Conservation (phyloP, 2,113 vertebrate species). For the Heterotis niloticus region DNA sequence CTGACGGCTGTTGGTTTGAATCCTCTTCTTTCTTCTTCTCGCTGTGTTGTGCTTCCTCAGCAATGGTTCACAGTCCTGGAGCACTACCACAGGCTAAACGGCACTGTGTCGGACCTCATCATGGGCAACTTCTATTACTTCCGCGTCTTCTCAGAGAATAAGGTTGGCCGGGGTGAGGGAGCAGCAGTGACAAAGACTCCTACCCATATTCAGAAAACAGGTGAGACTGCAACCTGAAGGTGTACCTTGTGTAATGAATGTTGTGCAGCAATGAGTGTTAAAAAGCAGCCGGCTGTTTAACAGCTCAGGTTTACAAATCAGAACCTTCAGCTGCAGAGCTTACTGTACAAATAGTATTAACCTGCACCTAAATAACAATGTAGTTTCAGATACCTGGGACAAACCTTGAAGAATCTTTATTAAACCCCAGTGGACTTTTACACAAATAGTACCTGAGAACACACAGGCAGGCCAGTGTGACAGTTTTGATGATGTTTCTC, state of each 20-base stretch:
- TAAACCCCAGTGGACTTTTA: no score
- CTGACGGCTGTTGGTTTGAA: no score
- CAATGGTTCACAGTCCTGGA: slow-evolving; percentile 94
- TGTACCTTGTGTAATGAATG: no score
- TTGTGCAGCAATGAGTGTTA: no score
- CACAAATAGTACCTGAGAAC: no score
- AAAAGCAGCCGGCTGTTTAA: no score
- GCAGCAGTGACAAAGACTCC: slow-evolving; percentile 58
- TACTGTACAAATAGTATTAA: no score
- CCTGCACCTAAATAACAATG: no score
- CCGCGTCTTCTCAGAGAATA: slow-evolving; percentile 82
- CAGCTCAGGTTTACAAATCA: no score
- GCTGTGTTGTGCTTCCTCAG: slow-evolving; percentile 49
- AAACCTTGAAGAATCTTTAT: no score
- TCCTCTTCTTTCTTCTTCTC: background rate
- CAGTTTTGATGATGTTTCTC: background rate
- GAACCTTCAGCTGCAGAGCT: no score
- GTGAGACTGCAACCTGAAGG: slow-evolving; percentile 46
- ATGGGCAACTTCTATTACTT: slow-evolving; percentile 91
- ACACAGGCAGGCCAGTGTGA: background rate
- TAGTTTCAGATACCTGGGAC: no score
- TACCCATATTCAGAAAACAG: slow-evolving; percentile 79
- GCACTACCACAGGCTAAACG: slow-evolving; percentile 79
- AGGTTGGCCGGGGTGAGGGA: slow-evolving; percentile 70
- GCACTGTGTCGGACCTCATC: slow-evolving; percentile 90